Conservation (phyloP, 2,113 vertebrate genomes). For the Steatornis caripensis region DNA sequence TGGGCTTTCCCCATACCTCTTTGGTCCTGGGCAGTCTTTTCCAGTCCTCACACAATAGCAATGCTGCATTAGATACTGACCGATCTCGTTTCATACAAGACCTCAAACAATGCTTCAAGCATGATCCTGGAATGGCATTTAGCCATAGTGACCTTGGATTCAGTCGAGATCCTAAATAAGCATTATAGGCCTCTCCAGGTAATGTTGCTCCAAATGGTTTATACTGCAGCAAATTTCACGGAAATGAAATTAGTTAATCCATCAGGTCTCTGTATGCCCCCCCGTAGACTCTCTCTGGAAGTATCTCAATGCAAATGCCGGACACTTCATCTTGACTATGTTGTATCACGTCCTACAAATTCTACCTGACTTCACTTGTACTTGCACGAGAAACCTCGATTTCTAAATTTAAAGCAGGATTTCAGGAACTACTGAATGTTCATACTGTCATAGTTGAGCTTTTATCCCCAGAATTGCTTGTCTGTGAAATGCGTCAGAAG, state of each 20-base stretch:
- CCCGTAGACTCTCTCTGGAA: not conserved
- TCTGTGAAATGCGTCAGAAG: not conserved
- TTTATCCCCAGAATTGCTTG: not conserved
- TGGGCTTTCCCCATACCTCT: not conserved
- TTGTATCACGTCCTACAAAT: not conserved
- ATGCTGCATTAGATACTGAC: not conserved
- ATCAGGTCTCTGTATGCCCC: not conserved
- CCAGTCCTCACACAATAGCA: not conserved
- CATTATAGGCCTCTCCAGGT: not conserved
- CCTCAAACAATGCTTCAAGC: not conserved
- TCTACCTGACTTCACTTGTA: rapidly evolving
- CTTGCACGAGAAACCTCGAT: not conserved
- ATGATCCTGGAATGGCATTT: not conserved
- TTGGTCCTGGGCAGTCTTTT: not conserved
- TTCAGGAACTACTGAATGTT: not conserved
- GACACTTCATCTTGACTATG: not conserved
- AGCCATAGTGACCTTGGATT: not conserved
- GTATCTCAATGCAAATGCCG: not conserved
- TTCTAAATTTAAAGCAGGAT: not conserved
- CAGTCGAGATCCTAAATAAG: not conserved
- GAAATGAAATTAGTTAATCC: not conserved
- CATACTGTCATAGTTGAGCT: not conserved
- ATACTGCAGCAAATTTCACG: not conserved
- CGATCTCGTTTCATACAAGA: not conserved
- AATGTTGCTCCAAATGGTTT: not conserved